Conservation (phyloP, 2,113 vertebrate genomes). For the Excalfactoria chinensis region DNA sequence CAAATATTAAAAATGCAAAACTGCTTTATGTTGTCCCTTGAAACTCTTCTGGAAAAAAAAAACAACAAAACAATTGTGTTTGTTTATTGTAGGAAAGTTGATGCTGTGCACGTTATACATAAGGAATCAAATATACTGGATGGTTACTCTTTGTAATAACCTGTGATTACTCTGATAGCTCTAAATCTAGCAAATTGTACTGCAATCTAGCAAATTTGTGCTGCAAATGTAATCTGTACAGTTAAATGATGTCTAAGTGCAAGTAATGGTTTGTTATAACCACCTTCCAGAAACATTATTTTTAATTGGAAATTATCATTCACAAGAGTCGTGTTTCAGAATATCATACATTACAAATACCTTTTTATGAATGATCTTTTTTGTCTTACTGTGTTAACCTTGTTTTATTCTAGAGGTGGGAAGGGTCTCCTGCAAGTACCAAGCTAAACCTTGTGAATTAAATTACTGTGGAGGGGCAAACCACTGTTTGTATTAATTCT, state of each 20-base stretch:
- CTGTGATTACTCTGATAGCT: neutral
- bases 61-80: neutral
- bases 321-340: neutral
- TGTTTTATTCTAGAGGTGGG: neutral
- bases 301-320: neutral
- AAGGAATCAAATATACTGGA: neutral
- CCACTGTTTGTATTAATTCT: neutral
- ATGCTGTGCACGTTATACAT: neutral
- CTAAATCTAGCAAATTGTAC: neutral
- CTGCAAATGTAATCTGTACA: neutral
- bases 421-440: neutral
- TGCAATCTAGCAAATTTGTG: neutral
- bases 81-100: neutral
- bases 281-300: neutral
- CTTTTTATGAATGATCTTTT: neutral
- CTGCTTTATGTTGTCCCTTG: neutral
- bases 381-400: neutral
- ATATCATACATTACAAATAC: neutral
- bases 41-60: neutral
- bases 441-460: neutral
- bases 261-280: neutral
- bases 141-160: neutral
- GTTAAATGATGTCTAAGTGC: neutral
- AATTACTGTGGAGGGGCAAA: neutral
- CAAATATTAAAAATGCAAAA: constrained; percentile 2